Percentiles rank a stretch among this genome's conserved stretches.
phyloP scores from a whole-genome alignment of 92 coral and sea anemone genomes.

The Umimayanthus kanabou region DNA sequence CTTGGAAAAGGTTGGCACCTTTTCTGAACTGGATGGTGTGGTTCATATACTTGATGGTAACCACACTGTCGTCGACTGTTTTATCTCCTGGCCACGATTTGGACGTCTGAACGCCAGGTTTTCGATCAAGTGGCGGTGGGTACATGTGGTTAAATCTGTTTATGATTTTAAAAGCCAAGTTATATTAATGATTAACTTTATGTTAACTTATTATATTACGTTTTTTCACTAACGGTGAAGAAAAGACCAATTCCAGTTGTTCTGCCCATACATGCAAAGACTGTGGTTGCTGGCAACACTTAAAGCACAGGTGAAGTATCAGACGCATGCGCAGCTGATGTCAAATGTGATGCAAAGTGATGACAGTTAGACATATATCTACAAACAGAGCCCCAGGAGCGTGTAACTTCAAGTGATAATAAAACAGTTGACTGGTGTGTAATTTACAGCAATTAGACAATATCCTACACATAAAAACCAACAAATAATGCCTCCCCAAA shows the following conservation, averaged over 20 bases:
- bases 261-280: neutral
- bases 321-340: neutral
- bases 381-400: neutral
- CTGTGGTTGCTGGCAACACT: neutral
- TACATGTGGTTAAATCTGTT: constrained; percentile 96
- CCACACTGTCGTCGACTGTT: constrained; percentile 40
- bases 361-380: neutral
- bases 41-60: constrained; percentile 42
- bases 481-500: neutral
- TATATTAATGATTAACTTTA: constrained; percentile 25
- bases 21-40: constrained; percentile 40
- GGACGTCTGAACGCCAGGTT: constrained; percentile 66
- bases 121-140: constrained; percentile 63
- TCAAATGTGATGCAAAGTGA: neutral
- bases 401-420: neutral
- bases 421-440: neutral
- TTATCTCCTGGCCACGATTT: constrained; percentile 65
- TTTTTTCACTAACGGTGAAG: neutral
- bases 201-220: constrained; percentile 1
- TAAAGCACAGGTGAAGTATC: neutral
- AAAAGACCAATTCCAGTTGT: neutral
- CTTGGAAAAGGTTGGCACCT: constrained; percentile 44
- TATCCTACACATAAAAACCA: neutral
- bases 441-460: too few species aligned
- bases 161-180: constrained; percentile 66